These are phyloP conservation scores for Metallyticus violacea DNA, from an alignment of 2,888 invertebrate species.

Conservation along the genomic window DNA sequence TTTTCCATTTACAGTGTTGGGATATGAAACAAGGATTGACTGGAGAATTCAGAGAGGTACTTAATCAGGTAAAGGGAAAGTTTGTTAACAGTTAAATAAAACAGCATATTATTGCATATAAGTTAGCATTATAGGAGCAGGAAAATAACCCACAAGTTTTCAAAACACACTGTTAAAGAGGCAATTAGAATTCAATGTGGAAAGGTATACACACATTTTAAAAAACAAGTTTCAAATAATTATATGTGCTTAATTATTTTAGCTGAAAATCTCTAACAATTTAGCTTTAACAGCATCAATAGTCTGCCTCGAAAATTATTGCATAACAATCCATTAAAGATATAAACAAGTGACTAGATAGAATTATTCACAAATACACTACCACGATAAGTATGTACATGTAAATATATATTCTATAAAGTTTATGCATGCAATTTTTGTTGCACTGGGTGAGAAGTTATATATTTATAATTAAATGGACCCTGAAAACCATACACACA, in stretches of 20 bases:
- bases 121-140: neutral
- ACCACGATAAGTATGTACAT: neutral
- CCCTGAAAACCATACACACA: neutral
- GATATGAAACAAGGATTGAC: neutral
- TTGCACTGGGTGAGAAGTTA: neutral
- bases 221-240: too few species aligned
- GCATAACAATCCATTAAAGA: neutral
- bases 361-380: neutral
- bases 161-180: neutral
- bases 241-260: too few species aligned
- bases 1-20: neutral
- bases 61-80: too few species aligned
- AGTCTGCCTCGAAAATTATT: neutral
- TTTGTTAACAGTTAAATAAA: neutral
- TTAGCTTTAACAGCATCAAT: neutral
- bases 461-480: neutral
- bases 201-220: too few species aligned
- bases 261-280: too few species aligned
- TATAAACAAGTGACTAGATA: too few species aligned
- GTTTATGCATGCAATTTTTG: neutral
- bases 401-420: too few species aligned
- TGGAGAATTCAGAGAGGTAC: neutral
- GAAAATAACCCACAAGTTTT: neutral
- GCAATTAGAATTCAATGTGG: neutral
- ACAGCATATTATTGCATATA: neutral